Percentiles rank a stretch among this genome's conserved stretches.
Conservation (phyloP, 2,797 vertebrate species). For the Erpetoichthys calabaricus region DNA sequence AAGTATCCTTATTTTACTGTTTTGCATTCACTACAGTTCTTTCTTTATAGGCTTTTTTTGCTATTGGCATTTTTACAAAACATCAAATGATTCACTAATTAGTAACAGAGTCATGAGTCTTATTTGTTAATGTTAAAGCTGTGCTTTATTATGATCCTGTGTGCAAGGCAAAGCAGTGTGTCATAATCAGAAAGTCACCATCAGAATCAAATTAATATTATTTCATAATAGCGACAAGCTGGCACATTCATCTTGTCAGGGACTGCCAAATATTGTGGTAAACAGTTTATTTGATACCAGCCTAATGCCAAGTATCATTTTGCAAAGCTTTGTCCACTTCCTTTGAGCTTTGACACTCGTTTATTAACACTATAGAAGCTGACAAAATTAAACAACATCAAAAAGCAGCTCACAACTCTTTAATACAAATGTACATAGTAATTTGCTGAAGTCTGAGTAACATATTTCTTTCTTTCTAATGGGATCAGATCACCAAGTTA, state of each 20-base stretch:
- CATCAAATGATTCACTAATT: slow-evolving; percentile 56
- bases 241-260: slow-evolving; percentile 44
- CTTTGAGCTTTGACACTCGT: slow-evolving; percentile 51
- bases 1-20: slow-evolving; percentile 36
- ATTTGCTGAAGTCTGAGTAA: too few species aligned
- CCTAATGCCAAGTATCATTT: slow-evolving; percentile 52
- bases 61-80: slow-evolving; percentile 46
- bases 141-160: slow-evolving; percentile 44
- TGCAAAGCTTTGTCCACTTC: slow-evolving; percentile 43
- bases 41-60: slow-evolving; percentile 39
- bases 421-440: too few species aligned
- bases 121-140: slow-evolving; percentile 56
- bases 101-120: slow-evolving; percentile 47
- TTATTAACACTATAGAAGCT: slow-evolving; percentile 45
- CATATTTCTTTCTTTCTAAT: too few species aligned
- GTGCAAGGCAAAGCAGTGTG: slow-evolving; percentile 48
- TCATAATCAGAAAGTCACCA: slow-evolving; percentile 38
- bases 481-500: too few species aligned
- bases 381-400: neutral
- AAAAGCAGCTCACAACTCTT: too few species aligned
- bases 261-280: slow-evolving; percentile 47
- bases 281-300: slow-evolving; percentile 40
- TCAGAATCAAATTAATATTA: slow-evolving; percentile 57
- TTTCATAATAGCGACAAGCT: slow-evolving; percentile 51
- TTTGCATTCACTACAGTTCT: slow-evolving; percentile 1